phyloP scores from a whole-genome alignment of 2,888 invertebrate genomes.

The Leistus spinibarbis region DNA sequence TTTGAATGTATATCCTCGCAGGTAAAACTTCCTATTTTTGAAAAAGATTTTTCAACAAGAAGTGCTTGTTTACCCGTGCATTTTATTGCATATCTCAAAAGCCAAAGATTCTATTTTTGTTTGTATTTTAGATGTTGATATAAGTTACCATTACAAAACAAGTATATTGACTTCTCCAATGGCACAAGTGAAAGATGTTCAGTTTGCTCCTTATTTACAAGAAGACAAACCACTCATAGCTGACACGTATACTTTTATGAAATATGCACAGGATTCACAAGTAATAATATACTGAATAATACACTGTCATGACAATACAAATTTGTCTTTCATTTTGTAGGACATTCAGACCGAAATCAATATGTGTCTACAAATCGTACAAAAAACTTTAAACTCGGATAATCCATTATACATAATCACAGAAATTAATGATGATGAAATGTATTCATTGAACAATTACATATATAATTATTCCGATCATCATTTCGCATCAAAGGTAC shows the following conservation, averaged over 20 bases:
- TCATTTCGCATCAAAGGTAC: background rate
- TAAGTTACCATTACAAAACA: background rate
- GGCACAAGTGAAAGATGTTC: background rate
- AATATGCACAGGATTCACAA: background rate
- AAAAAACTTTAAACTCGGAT: background rate
- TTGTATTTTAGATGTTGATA: background rate
- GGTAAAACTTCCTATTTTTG: no score
- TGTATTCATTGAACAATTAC: background rate
- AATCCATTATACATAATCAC: background rate
- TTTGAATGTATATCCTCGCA: no score
- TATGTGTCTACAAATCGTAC: background rate
- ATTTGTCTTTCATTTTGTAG: background rate
- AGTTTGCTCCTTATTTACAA: background rate
- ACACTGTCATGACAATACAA: background rate
- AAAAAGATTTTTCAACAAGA: no score
- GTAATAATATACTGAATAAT: background rate
- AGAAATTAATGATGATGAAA: background rate
- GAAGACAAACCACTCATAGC: background rate
- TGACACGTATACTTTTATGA: background rate
- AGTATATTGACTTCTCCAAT: background rate
- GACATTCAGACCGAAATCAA: background rate
- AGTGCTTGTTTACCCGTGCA: background rate
- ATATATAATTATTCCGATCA: background rate
- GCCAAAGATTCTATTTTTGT: no score
- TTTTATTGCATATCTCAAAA: no score